phyloP scores from a whole-genome alignment of 2,797 vertebrate genomes.

The Pelodytes ibericus region DNA sequence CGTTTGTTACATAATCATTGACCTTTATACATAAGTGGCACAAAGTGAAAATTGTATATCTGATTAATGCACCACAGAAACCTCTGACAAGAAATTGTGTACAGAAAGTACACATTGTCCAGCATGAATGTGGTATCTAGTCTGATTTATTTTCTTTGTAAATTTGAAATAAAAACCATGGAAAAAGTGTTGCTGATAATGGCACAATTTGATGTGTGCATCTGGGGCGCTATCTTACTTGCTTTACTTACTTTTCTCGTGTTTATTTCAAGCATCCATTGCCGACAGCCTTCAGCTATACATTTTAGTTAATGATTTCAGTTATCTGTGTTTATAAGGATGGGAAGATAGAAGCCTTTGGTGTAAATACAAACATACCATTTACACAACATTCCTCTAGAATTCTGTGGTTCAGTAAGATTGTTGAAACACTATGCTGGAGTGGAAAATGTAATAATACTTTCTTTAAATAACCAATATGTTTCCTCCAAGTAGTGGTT shows the following conservation, averaged over 20 bases:
- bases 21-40: too few species aligned
- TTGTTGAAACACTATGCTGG: constrained; percentile 15
- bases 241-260: not conserved
- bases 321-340: not conserved
- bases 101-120: too few species aligned
- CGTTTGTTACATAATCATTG: too few species aligned
- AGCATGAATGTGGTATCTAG: too few species aligned
- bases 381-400: constrained; percentile 34
- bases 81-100: too few species aligned
- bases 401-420: constrained; percentile 42
- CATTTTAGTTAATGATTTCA: not conserved
- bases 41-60: too few species aligned
- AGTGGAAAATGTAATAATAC: constrained; percentile 35
- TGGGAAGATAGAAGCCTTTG: not conserved
- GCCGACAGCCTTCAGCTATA: not conserved
- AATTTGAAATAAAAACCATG: too few species aligned
- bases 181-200: too few species aligned
- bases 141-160: too few species aligned
- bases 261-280: not conserved
- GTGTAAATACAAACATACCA: constrained; percentile 27
- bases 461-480: constrained; percentile 44
- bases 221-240: not conserved
- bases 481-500: constrained; percentile 18
- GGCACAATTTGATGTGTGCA: too few species aligned
- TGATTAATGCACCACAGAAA: too few species aligned